Evolutionary conservation across 2,888 invertebrate genomes (phyloP).

Genomic region (Leptinotarsa rubiginosa): DNA sequence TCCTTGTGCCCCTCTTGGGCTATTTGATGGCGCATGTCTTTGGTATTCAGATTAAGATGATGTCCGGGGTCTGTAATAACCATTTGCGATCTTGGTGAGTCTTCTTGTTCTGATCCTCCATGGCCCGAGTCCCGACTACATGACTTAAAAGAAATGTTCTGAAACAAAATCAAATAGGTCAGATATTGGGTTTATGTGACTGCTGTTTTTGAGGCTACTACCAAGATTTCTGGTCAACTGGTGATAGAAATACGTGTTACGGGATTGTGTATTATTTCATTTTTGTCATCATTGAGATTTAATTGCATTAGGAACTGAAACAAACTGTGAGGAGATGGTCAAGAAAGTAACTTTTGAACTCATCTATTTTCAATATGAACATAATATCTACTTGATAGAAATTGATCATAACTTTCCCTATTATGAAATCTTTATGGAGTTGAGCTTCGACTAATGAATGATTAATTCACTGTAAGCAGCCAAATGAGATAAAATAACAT

Average conservation of each 20-base stretch:
- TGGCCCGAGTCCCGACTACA: slow-evolving; percentile 75
- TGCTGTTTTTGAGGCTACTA: neutral
- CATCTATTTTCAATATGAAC: too few species aligned
- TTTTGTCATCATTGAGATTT: neutral
- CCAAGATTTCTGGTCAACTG: neutral
- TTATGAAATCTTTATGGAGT: too few species aligned
- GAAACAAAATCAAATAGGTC: slow-evolving; percentile 60
- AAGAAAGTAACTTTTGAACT: neutral
- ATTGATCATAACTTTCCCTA: too few species aligned
- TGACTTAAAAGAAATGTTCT: slow-evolving; percentile 90
- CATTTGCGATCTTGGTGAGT: slow-evolving; percentile 74
- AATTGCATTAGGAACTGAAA: neutral
- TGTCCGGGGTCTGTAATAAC: slow-evolving; percentile 69
- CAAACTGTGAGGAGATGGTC: neutral
- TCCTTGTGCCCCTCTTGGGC: slow-evolving; percentile 59
- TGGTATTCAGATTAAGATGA: slow-evolving; percentile 67
- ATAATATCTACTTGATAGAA: too few species aligned
- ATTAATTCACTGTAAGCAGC: too few species aligned
- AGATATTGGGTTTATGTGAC: neutral
- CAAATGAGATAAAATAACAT: too few species aligned
- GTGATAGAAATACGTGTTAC: neutral
- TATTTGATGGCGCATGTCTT: slow-evolving; percentile 69
- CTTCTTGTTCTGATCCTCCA: slow-evolving; percentile 75
- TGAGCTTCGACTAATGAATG: too few species aligned
- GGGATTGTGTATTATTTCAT: neutral